phyloP scores from a whole-genome alignment of 2,113 vertebrate species.

The Petrocephalus zakoni region DNA sequence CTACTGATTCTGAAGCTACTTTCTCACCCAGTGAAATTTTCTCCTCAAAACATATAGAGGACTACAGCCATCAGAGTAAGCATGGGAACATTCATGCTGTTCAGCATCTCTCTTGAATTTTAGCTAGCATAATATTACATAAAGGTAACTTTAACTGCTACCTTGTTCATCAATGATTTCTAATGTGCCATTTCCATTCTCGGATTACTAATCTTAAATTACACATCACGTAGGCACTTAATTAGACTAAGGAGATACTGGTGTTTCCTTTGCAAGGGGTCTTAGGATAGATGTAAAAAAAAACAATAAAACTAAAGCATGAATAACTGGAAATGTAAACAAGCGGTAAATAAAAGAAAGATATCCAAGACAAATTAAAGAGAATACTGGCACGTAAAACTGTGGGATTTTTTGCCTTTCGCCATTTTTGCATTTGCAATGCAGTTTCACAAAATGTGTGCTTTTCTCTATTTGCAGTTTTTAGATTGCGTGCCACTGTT shows the following conservation, averaged over 20 bases:
- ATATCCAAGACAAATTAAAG: background rate
- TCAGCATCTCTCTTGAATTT: background rate
- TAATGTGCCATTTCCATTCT: background rate
- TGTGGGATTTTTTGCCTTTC: background rate
- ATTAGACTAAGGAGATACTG: background rate
- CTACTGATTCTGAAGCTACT: background rate
- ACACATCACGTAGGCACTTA: background rate
- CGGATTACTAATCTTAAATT: background rate
- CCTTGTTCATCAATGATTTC: conserved; percentile 4
- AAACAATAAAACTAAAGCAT: background rate
- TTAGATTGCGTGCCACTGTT: background rate
- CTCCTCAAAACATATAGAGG: background rate
- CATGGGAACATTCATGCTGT: background rate
- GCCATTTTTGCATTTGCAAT: background rate
- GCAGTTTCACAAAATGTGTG: background rate
- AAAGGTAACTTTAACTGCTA: conserved; percentile 7
- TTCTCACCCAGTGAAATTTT: background rate
- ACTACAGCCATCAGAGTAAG: background rate
- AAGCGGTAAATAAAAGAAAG: background rate
- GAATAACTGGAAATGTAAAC: background rate
- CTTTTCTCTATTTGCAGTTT: background rate
- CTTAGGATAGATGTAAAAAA: background rate
- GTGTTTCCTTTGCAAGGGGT: background rate
- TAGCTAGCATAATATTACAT: background rate
- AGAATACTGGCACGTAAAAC: background rate